These are phyloP conservation scores for Peromyscus californicus DNA, from an alignment of 2,113 vertebrate genomes.

Conservation along the genomic window DNA sequence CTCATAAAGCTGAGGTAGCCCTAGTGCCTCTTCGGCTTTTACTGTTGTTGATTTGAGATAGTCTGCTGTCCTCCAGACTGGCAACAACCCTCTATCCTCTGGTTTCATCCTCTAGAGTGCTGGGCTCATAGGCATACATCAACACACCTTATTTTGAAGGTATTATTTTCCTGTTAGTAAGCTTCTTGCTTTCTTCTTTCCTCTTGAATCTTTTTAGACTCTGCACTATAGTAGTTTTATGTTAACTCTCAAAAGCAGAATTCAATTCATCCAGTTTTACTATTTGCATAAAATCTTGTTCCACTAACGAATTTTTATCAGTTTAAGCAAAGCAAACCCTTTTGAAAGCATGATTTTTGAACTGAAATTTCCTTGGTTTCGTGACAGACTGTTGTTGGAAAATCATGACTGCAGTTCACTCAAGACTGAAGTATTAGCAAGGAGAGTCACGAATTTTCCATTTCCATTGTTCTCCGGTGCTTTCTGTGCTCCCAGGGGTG, in stretches of 20 bases:
- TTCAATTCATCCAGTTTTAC: neutral
- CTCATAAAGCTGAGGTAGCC: neutral
- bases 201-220: neutral
- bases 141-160: neutral
- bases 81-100: neutral
- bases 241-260: neutral
- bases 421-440: slow-evolving; percentile 22
- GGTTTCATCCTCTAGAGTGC: neutral
- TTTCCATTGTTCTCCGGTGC: slow-evolving; percentile 57
- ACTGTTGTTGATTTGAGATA: neutral
- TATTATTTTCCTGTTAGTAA: neutral
- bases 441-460: slow-evolving; percentile 73
- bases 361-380: slow-evolving; percentile 60
- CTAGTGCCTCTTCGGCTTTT: neutral
- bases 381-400: slow-evolving; percentile 57
- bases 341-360: slow-evolving; percentile 50
- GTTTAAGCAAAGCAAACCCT: slow-evolving; percentile 49
- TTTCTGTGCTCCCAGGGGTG: slow-evolving; percentile 8
- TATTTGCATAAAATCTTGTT: slow-evolving; percentile 45
- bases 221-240: neutral
- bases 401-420: slow-evolving; percentile 56
- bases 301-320: slow-evolving; percentile 43
- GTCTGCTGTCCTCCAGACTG: neutral
- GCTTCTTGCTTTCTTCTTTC: neutral
- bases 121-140: neutral